Conservation (phyloP, 1,140 invertebrate genomes). For the Leguminivora glycinivorella region DNA sequence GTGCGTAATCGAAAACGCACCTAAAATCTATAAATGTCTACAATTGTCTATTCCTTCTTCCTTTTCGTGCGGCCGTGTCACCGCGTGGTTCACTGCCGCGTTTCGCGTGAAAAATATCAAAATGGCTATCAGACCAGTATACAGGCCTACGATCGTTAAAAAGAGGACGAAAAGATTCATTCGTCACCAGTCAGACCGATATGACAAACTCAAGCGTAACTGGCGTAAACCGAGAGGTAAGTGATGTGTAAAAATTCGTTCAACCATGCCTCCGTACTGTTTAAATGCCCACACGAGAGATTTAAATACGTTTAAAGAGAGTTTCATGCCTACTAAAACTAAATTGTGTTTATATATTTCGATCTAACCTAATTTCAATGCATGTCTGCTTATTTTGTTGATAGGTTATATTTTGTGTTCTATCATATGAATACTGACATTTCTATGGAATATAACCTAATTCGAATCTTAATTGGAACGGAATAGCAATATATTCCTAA, state of each 20-base stretch:
- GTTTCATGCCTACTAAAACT: neutral
- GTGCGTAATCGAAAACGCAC: constrained; percentile 48
- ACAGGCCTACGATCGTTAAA: constrained; percentile 94
- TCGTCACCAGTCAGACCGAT: constrained; percentile 97
- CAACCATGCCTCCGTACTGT: neutral
- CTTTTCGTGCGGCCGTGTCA: constrained; percentile 76
- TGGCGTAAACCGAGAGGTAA: constrained; percentile 83
- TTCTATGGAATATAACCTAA: neutral
- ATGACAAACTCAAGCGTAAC: constrained; percentile 92
- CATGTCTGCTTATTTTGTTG: neutral
- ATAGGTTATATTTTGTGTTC: constrained; percentile 7
- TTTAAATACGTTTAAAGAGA: neutral
- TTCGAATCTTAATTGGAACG: neutral
- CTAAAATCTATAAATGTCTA: constrained; percentile 60
- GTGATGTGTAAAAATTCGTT: constrained; percentile 32
- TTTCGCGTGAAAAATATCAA: constrained; percentile 69
- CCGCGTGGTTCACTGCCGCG: constrained; percentile 73
- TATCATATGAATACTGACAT: neutral
- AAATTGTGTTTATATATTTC: neutral
- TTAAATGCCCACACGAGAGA: neutral
- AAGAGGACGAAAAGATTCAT: constrained; percentile 98
- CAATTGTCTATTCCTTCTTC: constrained; percentile 69
- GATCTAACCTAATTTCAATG: neutral
- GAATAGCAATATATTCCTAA: neutral
- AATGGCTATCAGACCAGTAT: constrained; percentile 93